A percentile compares a stretch with the other conserved stretches of the same genome.
phyloP scores from a whole-genome alignment of 2,797 vertebrate genomes.

The Atherinosoma microstoma region DNA sequence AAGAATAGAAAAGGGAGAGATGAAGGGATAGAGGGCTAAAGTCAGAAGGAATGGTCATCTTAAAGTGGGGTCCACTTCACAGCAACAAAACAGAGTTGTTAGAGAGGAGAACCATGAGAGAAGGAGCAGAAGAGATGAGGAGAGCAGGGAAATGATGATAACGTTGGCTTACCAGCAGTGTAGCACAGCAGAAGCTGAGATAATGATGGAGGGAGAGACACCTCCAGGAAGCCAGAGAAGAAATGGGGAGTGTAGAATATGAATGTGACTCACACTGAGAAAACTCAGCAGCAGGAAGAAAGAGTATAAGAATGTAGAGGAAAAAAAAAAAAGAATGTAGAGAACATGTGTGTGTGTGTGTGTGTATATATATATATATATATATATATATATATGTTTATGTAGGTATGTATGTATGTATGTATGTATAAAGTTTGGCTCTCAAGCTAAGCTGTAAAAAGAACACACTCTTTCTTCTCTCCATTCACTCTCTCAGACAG shows the following conservation, averaged over 20 bases:
- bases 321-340: too few species aligned
- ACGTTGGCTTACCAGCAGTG: slow-evolving; percentile 65
- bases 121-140: slow-evolving; percentile 28
- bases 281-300: slow-evolving; percentile 50
- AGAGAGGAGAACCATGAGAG: slow-evolving; percentile 57
- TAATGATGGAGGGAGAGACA: slow-evolving; percentile 64
- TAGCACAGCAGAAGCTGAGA: slow-evolving; percentile 62
- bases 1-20: slow-evolving; percentile 39
- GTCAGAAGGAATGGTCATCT: slow-evolving; percentile 31
- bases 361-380: neutral
- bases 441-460: slow-evolving; percentile 24
- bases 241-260: slow-evolving; percentile 38
- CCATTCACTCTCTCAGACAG: slow-evolving; percentile 17
- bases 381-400: neutral
- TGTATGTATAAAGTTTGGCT: neutral
- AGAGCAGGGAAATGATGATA: slow-evolving; percentile 64
- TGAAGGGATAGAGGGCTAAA: slow-evolving; percentile 35
- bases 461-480: neutral
- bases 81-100: slow-evolving; percentile 59
- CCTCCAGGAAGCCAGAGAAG: slow-evolving; percentile 29
- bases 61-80: slow-evolving; percentile 67
- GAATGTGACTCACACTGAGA: slow-evolving; percentile 46
- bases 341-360: too few species aligned
- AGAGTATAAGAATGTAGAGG: slow-evolving; percentile 30
- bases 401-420: neutral